phyloP scores from a whole-genome alignment of 2,888 invertebrate genomes.

The Allophyes oxyacanthae region DNA sequence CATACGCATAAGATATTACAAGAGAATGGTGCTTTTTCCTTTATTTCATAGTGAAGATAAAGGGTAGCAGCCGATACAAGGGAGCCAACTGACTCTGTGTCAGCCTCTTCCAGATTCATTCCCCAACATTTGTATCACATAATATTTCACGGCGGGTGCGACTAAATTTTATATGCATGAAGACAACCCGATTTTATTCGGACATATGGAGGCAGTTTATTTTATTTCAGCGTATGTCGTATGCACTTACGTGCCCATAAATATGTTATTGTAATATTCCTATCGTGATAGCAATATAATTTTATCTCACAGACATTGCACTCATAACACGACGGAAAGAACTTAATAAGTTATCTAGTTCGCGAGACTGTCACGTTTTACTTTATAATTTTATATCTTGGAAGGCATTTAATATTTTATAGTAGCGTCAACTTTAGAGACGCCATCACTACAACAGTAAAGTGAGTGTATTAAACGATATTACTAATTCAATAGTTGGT shows the following conservation, averaged over 20 bases:
- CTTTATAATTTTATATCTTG: slow-evolving; percentile 53
- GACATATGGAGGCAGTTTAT: slow-evolving; percentile 72
- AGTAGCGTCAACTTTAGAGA: slow-evolving; percentile 68
- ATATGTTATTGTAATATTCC: slow-evolving; percentile 32
- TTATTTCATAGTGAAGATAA: slow-evolving; percentile 86
- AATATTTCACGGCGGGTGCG: slow-evolving; percentile 76
- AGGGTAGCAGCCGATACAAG: slow-evolving; percentile 73
- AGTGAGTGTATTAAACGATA: slow-evolving; percentile 77
- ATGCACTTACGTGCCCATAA: slow-evolving; percentile 38
- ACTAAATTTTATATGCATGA: slow-evolving; percentile 82
- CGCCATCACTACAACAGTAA: slow-evolving; percentile 70
- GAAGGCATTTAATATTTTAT: slow-evolving; percentile 74
- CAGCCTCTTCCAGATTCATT: slow-evolving; percentile 77
- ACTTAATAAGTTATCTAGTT: slow-evolving; percentile 36
- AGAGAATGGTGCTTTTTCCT: slow-evolving; percentile 79
- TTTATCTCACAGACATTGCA: slow-evolving; percentile 25
- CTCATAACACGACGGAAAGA: slow-evolving; percentile 8
- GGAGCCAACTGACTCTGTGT: slow-evolving; percentile 75
- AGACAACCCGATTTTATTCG: slow-evolving; percentile 77
- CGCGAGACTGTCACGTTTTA: slow-evolving; percentile 34
- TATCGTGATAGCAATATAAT: slow-evolving; percentile 14
- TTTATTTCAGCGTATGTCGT: slow-evolving; percentile 59
- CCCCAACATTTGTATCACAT: slow-evolving; percentile 79
- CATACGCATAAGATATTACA: slow-evolving; percentile 84
- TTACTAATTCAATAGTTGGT: slow-evolving; percentile 83